These are phyloP conservation scores for Amblyopsis hoosieri DNA, from an alignment of 2,797 vertebrate genomes.

Conservation along the genomic window DNA sequence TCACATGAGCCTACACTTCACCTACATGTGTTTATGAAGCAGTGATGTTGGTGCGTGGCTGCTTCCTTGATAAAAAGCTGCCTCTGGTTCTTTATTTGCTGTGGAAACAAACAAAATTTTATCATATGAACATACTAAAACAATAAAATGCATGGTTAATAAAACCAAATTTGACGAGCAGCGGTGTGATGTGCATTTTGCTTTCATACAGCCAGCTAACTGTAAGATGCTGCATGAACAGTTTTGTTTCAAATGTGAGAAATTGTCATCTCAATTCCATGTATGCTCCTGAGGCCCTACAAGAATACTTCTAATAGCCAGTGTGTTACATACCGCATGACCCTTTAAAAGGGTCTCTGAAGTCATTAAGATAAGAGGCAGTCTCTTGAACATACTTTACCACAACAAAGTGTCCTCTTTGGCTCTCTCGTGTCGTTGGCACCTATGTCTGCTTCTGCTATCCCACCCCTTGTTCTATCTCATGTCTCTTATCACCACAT, in stretches of 20 bases:
- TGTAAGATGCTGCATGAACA: too few relatives aligned
- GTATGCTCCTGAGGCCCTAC: constrained; percentile 35
- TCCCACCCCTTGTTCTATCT: constrained; percentile 46
- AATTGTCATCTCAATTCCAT: too few relatives aligned
- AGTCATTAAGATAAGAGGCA: constrained; percentile 80
- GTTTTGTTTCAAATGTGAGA: too few relatives aligned
- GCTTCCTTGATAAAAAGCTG: constrained; percentile 19
- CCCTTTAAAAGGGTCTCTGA: constrained; percentile 78
- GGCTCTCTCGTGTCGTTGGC: constrained; percentile 71
- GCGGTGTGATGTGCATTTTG: too few relatives aligned
- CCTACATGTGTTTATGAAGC: not conserved
- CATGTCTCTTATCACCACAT: constrained; percentile 50
- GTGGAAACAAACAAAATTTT: too few relatives aligned
- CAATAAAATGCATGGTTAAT: too few relatives aligned
- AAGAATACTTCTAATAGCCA: constrained; percentile 47
- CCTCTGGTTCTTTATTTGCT: constrained; percentile 11
- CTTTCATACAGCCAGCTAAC: too few relatives aligned
- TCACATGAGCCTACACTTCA: not conserved
- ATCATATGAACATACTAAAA: too few relatives aligned
- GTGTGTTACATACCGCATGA: constrained; percentile 55
- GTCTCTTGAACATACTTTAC: constrained; percentile 74
- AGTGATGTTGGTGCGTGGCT: not conserved
- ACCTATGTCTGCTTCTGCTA: constrained; percentile 52
- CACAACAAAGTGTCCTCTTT: constrained; percentile 80
- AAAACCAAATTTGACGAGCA: too few relatives aligned